Conservation (phyloP, 2,888 invertebrate species). For the Strigamia maritima region DNA sequence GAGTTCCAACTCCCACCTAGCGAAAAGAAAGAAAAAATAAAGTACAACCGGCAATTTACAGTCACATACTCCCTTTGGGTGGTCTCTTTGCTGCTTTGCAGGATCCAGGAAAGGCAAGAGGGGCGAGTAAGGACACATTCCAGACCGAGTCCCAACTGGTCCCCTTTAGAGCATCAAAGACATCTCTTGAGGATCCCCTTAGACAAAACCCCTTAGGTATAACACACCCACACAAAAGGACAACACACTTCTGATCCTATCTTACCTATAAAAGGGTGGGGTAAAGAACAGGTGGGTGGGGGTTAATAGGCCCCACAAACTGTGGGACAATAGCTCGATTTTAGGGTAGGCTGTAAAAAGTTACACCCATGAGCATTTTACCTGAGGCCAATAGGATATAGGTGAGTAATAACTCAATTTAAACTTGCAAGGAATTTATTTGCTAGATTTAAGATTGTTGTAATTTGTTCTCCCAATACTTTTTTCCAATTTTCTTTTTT, state of each 20-base stretch:
- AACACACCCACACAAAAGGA: conserved; percentile 6
- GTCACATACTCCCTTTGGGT: conserved; percentile 20
- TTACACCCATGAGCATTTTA: conserved; percentile 2
- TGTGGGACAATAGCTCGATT: conserved; percentile 16
- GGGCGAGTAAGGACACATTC: conserved; percentile 7
- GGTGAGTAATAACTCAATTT: conserved; percentile 28
- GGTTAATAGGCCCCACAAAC: conserved; percentile 12
- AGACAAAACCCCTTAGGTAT: conserved; percentile 1
- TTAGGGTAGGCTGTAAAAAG: conserved; percentile 19
- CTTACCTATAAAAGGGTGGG: conserved; percentile 23
- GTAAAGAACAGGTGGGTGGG: conserved; percentile 18
- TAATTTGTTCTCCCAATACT: conserved; percentile 8
- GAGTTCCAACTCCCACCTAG: not conserved
- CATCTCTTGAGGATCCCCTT: not conserved
- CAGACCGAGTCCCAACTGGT: not conserved
- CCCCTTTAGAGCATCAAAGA: not conserved
- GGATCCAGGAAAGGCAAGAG: conserved; percentile 10
- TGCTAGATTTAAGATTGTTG: conserved; percentile 9
- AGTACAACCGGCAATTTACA: conserved; percentile 8
- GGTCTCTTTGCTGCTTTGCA: conserved; percentile 15
- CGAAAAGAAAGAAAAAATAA: not conserved
- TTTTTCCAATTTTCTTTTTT: not conserved
- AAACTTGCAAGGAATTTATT: conserved; percentile 15
- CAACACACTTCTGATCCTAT: conserved; percentile 8
- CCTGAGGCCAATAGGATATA: conserved; percentile 24